These are phyloP conservation scores for Halcyon leucocephala DNA, from an alignment of 2,797 vertebrate genomes.

Conservation along the genomic window DNA sequence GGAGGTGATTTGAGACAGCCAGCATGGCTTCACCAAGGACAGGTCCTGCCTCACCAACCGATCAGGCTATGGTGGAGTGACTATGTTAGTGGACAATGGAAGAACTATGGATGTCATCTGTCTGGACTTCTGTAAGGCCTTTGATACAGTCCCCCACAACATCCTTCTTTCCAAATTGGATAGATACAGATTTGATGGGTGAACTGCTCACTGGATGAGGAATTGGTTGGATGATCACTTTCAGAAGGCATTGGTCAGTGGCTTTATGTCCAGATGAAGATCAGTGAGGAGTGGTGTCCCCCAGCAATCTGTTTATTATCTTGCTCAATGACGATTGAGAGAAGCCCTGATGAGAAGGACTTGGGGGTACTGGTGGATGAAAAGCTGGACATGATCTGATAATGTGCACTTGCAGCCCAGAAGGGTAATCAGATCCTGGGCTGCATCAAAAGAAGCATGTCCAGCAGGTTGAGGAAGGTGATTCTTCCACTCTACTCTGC, in stretches of 20 bases:
- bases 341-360: too few relatives aligned
- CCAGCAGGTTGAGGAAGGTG: not conserved
- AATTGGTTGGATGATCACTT: not conserved
- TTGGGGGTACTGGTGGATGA: too few relatives aligned
- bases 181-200: not conserved
- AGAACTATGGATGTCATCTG: not conserved
- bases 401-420: not conserved
- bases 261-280: not conserved
- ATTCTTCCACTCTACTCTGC: not conserved
- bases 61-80: not conserved
- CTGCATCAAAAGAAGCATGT: not conserved
- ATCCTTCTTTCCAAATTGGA: not conserved
- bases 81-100: not conserved
- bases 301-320: not conserved
- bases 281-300: not conserved
- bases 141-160: not conserved
- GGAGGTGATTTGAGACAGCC: rapidly evolving
- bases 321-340: not conserved
- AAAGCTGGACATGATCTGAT: not conserved
- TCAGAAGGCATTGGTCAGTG: not conserved
- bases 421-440: not conserved
- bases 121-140: not conserved
- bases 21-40: not conserved
- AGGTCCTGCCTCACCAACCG: not conserved
- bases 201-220: not conserved